Percentiles rank a stretch among this genome's conserved stretches.
Conservation (phyloP, 2,113 vertebrate genomes). For the Carassius auratus region DNA sequence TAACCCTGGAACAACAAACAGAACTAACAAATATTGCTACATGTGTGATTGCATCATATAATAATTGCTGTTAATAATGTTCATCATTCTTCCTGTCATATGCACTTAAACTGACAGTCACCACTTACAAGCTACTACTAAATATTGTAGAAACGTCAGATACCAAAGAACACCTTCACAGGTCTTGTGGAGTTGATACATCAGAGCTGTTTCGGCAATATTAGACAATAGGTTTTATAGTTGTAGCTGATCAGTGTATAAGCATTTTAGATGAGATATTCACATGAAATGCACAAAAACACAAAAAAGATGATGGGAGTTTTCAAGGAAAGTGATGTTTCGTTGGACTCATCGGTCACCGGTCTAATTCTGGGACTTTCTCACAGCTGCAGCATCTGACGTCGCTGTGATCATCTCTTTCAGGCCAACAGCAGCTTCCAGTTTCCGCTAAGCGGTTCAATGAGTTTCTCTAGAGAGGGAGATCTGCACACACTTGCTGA, state of each 20-base stretch:
- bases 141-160: too few species aligned
- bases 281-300: background rate
- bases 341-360: slow-evolving; percentile 11
- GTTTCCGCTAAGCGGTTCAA: slow-evolving; percentile 48
- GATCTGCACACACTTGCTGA: background rate
- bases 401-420: slow-evolving; percentile 23
- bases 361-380: slow-evolving; percentile 57
- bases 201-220: background rate
- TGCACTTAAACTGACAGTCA: too few species aligned
- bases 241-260: background rate
- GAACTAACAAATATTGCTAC: too few species aligned
- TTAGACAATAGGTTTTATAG: background rate
- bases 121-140: too few species aligned
- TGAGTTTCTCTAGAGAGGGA: slow-evolving; percentile 3
- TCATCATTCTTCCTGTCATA: too few species aligned
- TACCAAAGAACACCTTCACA: too few species aligned
- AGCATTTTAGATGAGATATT: background rate
- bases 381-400: slow-evolving; percentile 52
- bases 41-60: too few species aligned
- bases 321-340: slow-evolving; percentile 26
- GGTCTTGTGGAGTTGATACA: too few species aligned
- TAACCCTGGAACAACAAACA: too few species aligned
- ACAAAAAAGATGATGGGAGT: background rate
- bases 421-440: slow-evolving; percentile 1
- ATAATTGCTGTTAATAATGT: too few species aligned